These are phyloP conservation scores for Sinella curviseta DNA, from an alignment of 1,140 invertebrate genomes.

Conservation along the genomic window DNA sequence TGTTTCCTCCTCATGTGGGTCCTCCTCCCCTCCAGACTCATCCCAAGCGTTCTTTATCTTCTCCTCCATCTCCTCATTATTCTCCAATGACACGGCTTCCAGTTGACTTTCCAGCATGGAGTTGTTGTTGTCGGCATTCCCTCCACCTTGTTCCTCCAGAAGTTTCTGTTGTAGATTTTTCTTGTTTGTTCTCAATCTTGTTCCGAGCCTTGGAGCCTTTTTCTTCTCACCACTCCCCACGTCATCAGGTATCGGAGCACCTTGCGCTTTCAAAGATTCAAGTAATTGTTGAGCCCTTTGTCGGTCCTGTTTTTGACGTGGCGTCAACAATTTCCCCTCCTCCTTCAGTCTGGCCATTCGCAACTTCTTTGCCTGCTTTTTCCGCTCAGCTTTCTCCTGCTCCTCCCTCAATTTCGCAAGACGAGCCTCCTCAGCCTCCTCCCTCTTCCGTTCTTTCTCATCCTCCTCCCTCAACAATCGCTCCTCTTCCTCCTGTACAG, in stretches of 20 bases:
- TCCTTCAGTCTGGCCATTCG: slow-evolving; percentile 87
- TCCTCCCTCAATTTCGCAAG: slow-evolving; percentile 68
- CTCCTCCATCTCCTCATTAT: slow-evolving; percentile 60
- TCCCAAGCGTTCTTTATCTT: slow-evolving; percentile 81
- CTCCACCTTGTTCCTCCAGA: slow-evolving; percentile 56
- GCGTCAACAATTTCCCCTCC: slow-evolving; percentile 89
- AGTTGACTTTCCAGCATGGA: slow-evolving; percentile 56
- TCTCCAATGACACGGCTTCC: slow-evolving; percentile 48
- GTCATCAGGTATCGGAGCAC: slow-evolving; percentile 68
- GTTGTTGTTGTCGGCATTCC: slow-evolving; percentile 46
- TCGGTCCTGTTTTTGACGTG: slow-evolving; percentile 87
- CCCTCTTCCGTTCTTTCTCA: slow-evolving; percentile 71
- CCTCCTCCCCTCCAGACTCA: slow-evolving; percentile 50
- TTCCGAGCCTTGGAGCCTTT: slow-evolving; percentile 70
- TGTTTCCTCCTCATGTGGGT: slow-evolving; percentile 35
- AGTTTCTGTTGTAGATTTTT: slow-evolving; percentile 65
- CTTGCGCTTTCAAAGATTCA: slow-evolving; percentile 82
- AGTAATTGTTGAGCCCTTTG: slow-evolving; percentile 83
- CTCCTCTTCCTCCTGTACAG: slow-evolving; percentile 89
- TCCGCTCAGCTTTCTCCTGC: slow-evolving; percentile 82
- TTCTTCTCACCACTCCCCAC: slow-evolving; percentile 66
- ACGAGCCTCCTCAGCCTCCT: slow-evolving; percentile 71
- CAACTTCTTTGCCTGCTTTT: slow-evolving; percentile 94
- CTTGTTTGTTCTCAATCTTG: slow-evolving; percentile 69
- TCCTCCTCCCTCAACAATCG: slow-evolving; percentile 74